Percentiles rank a stretch among this genome's conserved stretches.
Conservation (phyloP, 2,113 vertebrate species). For the Mastomys coucha region DNA sequence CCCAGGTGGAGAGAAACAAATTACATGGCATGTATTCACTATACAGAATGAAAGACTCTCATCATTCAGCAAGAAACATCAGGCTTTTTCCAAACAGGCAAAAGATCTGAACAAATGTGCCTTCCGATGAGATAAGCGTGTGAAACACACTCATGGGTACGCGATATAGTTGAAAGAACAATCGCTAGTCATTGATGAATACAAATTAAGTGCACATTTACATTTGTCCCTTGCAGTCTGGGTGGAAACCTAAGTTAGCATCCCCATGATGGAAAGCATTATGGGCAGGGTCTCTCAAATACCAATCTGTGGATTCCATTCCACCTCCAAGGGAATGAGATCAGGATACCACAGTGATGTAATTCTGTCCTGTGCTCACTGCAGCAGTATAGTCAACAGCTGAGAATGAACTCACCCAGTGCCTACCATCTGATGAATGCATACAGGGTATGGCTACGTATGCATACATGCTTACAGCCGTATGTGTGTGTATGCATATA, state of each 20-base stretch:
- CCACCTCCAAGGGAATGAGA: neutral
- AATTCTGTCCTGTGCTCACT: neutral
- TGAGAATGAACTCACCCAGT: neutral
- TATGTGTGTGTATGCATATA: too few relatives aligned
- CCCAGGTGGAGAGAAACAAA: neutral
- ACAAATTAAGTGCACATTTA: conserved; percentile 20
- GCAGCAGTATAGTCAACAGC: neutral
- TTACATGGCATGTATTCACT: neutral
- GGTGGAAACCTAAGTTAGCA: neutral
- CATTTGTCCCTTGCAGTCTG: neutral
- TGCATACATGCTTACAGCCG: neutral
- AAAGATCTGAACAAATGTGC: neutral
- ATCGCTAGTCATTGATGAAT: neutral
- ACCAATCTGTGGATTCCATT: neutral
- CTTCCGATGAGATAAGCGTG: neutral
- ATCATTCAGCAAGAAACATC: neutral
- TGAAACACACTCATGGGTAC: neutral
- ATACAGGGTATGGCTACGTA: neutral
- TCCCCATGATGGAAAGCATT: neutral
- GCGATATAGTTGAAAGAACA: neutral
- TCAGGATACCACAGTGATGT: neutral
- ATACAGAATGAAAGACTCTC: neutral
- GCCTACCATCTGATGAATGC: neutral
- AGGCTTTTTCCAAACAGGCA: neutral
- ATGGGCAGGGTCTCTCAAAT: neutral